A percentile compares a stretch with the other conserved stretches of the same genome.
phyloP scores from a whole-genome alignment of 1,140 invertebrate genomes.

The Helicoverpa armigera region DNA sequence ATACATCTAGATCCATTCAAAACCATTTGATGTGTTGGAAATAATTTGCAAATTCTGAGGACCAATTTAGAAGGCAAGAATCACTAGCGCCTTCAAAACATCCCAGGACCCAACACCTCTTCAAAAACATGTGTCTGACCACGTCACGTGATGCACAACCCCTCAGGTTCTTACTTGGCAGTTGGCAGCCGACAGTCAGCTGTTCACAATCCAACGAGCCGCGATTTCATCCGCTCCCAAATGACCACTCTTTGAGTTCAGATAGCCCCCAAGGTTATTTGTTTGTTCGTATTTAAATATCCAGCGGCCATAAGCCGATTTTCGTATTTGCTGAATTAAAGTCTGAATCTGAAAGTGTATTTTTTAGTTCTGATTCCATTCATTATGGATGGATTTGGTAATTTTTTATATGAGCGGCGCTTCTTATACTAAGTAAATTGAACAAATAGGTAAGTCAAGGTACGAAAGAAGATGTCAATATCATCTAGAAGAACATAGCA shows the following conservation, averaged over 20 bases:
- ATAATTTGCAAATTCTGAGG: too few species aligned
- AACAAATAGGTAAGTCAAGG: too few species aligned
- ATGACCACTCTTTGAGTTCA: constrained; percentile 33
- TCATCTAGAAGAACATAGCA: too few species aligned
- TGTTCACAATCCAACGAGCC: constrained; percentile 10
- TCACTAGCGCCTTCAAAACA: too few species aligned
- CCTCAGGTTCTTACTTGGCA: constrained; percentile 32
- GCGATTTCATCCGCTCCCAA: constrained; percentile 28
- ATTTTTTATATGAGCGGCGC: too few species aligned
- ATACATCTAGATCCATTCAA: too few species aligned
- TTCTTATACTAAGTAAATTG: too few species aligned
- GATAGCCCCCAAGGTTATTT: constrained; percentile 13
- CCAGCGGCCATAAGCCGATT: constrained; percentile 27
- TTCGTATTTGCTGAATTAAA: constrained; percentile 19
- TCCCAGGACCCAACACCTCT: too few species aligned
- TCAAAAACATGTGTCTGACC: neutral
- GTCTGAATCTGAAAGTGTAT: neutral
- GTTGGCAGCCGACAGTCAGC: neutral
- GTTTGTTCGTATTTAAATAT: constrained; percentile 33
- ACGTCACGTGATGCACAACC: constrained; percentile 3
- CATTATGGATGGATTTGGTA: too few species aligned
- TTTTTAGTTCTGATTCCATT: neutral
- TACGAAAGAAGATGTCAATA: too few species aligned
- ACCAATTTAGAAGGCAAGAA: too few species aligned
- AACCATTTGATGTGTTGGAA: too few species aligned